Evolutionary conservation across 2,888 invertebrate genomes (phyloP).

Genomic region (Coleophora deauratella): DNA sequence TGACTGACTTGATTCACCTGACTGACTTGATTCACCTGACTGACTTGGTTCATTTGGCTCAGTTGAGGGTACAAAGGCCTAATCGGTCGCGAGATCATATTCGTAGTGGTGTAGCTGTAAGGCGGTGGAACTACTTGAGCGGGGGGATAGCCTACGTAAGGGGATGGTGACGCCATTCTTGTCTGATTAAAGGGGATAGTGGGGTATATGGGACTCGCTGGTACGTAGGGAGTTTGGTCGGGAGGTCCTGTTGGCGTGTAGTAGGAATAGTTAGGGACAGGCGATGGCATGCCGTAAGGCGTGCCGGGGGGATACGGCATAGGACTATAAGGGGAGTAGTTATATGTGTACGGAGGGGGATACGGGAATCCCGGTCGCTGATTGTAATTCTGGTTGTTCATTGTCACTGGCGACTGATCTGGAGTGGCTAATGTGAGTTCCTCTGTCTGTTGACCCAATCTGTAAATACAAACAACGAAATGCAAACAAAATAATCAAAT

Average conservation of each 20-base stretch:
- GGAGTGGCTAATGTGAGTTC: conserved; percentile 42
- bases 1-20: too few species aligned
- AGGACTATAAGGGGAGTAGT: conserved; percentile 39
- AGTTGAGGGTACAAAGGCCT: conserved; percentile 53
- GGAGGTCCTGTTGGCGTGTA: conserved; percentile 26
- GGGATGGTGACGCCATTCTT: conserved; percentile 48
- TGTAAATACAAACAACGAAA: conserved; percentile 28
- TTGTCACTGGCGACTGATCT: conserved; percentile 36
- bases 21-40: too few species aligned
- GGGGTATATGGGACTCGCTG: conserved; percentile 36
- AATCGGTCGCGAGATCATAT: conserved; percentile 54
- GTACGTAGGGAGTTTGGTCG: conserved; percentile 33
- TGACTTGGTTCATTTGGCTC: conserved; percentile 22
- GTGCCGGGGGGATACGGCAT: conserved; percentile 41
- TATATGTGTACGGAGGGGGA: conserved; percentile 38
- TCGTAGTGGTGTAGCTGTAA: conserved; percentile 59
- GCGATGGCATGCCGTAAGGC: conserved; percentile 53
- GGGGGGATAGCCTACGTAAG: conserved; percentile 41
- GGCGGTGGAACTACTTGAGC: conserved; percentile 20
- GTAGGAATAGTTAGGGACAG: conserved; percentile 39
- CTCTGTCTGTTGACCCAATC: conserved; percentile 60
- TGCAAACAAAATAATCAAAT: conserved; percentile 1
- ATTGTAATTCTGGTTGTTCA: conserved; percentile 59
- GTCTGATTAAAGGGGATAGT: conserved; percentile 54
- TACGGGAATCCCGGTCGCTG: conserved; percentile 48